Evolutionary conservation across 2,888 invertebrate species (phyloP).

Genomic region (Neoaliturus tenellus): DNA sequence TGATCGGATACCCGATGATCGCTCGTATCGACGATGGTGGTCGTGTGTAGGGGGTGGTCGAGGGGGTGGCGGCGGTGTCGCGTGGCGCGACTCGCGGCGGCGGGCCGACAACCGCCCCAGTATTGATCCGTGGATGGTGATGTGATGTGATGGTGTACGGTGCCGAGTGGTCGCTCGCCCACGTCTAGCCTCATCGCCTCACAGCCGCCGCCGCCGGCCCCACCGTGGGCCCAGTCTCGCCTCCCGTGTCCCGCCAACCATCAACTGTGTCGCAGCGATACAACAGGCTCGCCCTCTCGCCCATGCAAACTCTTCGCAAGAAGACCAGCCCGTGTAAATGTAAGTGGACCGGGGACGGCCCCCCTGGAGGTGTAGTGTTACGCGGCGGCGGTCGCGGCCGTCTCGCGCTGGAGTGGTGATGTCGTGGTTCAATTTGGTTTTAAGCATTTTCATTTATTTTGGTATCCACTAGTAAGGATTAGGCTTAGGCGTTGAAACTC

Average conservation of each 20-base stretch:
- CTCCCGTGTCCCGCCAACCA: background rate
- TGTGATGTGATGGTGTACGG: background rate
- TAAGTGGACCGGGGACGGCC: slow-evolving; percentile 74
- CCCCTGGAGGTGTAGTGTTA: background rate
- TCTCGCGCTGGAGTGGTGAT: background rate
- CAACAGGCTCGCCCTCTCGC: slow-evolving; percentile 53
- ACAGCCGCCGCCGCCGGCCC: background rate
- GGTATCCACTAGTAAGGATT: too few relatives aligned
- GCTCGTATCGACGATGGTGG: background rate
- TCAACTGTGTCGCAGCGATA: slow-evolving; percentile 52
- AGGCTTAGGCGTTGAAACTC: too few relatives aligned
- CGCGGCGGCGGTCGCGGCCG: background rate
- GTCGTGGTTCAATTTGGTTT: background rate
- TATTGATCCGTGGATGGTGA: slow-evolving; percentile 1
- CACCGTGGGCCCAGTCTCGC: background rate
- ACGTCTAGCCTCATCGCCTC: too few relatives aligned
- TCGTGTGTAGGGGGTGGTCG: background rate
- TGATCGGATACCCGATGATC: background rate
- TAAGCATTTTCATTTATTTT: too few relatives aligned
- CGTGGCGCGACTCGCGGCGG: too few relatives aligned
- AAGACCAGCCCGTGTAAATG: slow-evolving; percentile 96
- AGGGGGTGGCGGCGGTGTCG: background rate
- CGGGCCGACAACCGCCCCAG: background rate
- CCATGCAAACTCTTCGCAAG: slow-evolving; percentile 94
- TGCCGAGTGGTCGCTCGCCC: background rate